Evolutionary conservation across 2,113 vertebrate genomes (phyloP), one percentile per base, ranked within the genome.

Genomic region (Sardina pilchardus): DNA sequence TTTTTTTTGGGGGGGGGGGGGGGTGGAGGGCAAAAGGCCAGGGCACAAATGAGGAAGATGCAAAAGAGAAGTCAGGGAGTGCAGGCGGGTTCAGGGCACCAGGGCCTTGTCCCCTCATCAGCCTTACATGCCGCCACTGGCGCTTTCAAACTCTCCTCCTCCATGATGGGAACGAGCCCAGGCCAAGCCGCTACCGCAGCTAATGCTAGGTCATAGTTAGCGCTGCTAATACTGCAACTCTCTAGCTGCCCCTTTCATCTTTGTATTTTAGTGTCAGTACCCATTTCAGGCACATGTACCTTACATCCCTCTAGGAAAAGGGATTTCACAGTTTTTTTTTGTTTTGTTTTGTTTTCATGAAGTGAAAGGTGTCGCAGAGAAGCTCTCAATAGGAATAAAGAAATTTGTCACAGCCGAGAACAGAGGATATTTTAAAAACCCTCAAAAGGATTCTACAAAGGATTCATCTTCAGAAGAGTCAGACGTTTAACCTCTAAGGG

Each of bases 41-140:
- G n/a, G 17, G 71, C 83, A 81, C 86, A 82, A 81, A 89, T 83
- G 83, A 85, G 39, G 19, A 63, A 36, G 50, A 85, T 82, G 56
- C 36, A 81, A 78, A 87, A 36, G 50, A 50, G 48, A 39, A 85
- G 44, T 84, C 19, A 83, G 42, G 21, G 45, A n/a, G 63, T 71
- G 26, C 63, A 71, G n/a, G 63, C 63, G 26, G 45, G 26, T 71
- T 10, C 8, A 30, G 63, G 63, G 63, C 63, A 10, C n/a, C 63
- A 10, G 63, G n/a, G n/a, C 26, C 81, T 78, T 83, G 34, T 80
- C 84, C 56, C 81, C 59, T 88, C 81, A 85, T 82, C 83, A 88
- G 71, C 71, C 67, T 86, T 83, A 47, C 83, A 86, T 42, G 82
- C 80, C 44, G 71, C 59, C 6, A 12, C 17, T 24, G 47, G 17